phyloP scores from a whole-genome alignment of 2,113 vertebrate genomes.

The Myotis lucifugus region DNA sequence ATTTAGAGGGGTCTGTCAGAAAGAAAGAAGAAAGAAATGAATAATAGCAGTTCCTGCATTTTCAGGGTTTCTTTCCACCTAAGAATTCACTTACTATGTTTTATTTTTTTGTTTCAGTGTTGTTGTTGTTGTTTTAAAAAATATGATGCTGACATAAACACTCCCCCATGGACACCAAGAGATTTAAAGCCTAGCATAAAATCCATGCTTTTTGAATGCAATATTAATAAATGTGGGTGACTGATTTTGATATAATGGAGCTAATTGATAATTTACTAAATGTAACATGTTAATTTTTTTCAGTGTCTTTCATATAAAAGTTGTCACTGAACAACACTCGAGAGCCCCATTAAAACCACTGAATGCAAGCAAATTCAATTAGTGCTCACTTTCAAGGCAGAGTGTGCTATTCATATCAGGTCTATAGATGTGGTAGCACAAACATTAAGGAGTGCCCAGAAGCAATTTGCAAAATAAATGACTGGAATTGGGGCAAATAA shows the following conservation, averaged over 20 bases:
- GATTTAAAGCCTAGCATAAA: background rate
- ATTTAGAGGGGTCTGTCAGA: background rate
- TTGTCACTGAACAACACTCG: slow-evolving; percentile 76
- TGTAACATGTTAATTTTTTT: slow-evolving; percentile 79
- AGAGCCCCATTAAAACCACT: slow-evolving; percentile 75
- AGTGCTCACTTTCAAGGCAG: slow-evolving; percentile 28
- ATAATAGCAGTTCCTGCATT: background rate
- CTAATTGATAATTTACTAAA: slow-evolving; percentile 80
- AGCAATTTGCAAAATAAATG: slow-evolving; percentile 73
- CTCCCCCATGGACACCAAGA: background rate
- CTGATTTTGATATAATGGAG: slow-evolving; percentile 70
- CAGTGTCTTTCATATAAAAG: slow-evolving; percentile 73
- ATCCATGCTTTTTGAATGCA: slow-evolving; percentile 36
- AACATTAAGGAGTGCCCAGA: slow-evolving; percentile 68
- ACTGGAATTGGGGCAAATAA: slow-evolving; percentile 44
- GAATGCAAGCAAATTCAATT: slow-evolving; percentile 74
- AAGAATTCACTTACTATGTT: background rate
- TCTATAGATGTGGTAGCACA: slow-evolving; percentile 45
- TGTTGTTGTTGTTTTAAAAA: background rate
- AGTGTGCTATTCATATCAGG: slow-evolving; percentile 59
- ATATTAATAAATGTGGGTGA: slow-evolving; percentile 52
- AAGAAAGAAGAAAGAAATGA: background rate
- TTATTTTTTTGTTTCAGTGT: background rate
- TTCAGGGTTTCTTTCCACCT: background rate
- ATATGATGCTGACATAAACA: background rate